phyloP scores from a whole-genome alignment of 2,797 vertebrate species.

The Botia kubotai region DNA sequence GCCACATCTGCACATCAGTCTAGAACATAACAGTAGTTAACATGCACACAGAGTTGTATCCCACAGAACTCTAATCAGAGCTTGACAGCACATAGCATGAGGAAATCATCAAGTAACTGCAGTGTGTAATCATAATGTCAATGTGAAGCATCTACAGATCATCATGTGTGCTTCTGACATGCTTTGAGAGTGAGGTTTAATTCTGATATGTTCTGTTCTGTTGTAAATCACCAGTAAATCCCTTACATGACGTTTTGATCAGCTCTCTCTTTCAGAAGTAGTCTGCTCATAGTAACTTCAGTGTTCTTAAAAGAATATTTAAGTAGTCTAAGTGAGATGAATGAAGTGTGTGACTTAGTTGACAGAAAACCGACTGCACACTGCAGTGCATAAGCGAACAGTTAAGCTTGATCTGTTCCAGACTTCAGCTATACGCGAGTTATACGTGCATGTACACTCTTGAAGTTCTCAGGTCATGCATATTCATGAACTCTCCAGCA shows the following conservation, averaged over 20 bases:
- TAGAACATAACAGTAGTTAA: slow-evolving; percentile 28
- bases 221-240: slow-evolving; percentile 18
- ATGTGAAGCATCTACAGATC: slow-evolving; percentile 21
- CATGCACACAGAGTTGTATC: background rate
- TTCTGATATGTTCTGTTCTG: background rate
- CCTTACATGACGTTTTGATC: background rate
- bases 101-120: slow-evolving; percentile 25
- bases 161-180: background rate
- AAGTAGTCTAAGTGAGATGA: slow-evolving; percentile 11
- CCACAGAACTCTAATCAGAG: slow-evolving; percentile 4
- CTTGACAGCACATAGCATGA: slow-evolving; percentile 15
- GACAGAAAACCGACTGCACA: background rate
- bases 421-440: background rate
- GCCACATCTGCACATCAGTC: slow-evolving; percentile 36
- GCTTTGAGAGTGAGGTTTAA: background rate
- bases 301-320: background rate
- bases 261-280: background rate
- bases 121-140: slow-evolving; percentile 26
- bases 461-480: background rate
- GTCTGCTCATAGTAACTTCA: background rate
- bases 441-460: background rate
- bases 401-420: slow-evolving; percentile 10
- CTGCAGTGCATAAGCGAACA: background rate
- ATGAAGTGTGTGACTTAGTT: background rate
- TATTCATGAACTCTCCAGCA: background rate